These are phyloP conservation scores for Syritta pipiens DNA, from an alignment of 2,888 invertebrate species.

Conservation along the genomic window DNA sequence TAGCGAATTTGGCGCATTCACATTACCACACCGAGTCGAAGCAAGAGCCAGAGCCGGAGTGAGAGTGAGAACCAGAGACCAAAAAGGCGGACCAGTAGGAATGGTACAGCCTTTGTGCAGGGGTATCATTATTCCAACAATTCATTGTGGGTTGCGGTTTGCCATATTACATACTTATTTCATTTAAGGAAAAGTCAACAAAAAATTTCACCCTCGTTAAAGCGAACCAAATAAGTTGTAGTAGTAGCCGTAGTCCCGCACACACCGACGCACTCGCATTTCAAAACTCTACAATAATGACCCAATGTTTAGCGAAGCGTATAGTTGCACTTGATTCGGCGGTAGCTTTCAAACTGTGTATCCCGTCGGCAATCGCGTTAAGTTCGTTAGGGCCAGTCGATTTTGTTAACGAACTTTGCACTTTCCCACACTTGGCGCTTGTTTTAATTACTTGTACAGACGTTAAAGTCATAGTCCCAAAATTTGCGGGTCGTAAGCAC, in stretches of 20 bases:
- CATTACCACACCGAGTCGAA: slow-evolving; percentile 23
- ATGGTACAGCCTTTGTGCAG: slow-evolving; percentile 23
- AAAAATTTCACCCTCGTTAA: slow-evolving; percentile 67
- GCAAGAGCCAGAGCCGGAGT: too few relatives aligned
- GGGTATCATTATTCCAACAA: slow-evolving; percentile 63
- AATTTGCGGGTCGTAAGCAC: slow-evolving; percentile 40
- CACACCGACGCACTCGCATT: slow-evolving; percentile 10
- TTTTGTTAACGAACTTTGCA: slow-evolving; percentile 51
- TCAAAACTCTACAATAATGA: slow-evolving; percentile 28
- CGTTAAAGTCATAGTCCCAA: slow-evolving; percentile 48
- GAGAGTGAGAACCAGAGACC: too few relatives aligned
- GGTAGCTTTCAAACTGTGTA: slow-evolving; percentile 25
- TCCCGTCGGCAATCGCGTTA: slow-evolving; percentile 48
- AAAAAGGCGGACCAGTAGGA: slow-evolving; percentile 40
- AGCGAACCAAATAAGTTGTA: slow-evolving; percentile 40
- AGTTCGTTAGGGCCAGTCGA: slow-evolving; percentile 41
- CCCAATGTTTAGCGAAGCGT: slow-evolving; percentile 49
- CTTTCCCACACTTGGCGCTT: slow-evolving; percentile 31
- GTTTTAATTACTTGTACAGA: slow-evolving; percentile 60
- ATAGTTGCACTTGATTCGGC: slow-evolving; percentile 44
- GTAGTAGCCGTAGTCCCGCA: slow-evolving; percentile 43
- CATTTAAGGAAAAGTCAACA: slow-evolving; percentile 59
- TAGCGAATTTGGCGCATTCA: slow-evolving; percentile 26
- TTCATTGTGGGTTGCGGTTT: slow-evolving; percentile 70
- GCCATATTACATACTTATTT: slow-evolving; percentile 67